Conservation (phyloP, 2,888 invertebrate genomes). For the Stenoptilia bipunctidactyla region DNA sequence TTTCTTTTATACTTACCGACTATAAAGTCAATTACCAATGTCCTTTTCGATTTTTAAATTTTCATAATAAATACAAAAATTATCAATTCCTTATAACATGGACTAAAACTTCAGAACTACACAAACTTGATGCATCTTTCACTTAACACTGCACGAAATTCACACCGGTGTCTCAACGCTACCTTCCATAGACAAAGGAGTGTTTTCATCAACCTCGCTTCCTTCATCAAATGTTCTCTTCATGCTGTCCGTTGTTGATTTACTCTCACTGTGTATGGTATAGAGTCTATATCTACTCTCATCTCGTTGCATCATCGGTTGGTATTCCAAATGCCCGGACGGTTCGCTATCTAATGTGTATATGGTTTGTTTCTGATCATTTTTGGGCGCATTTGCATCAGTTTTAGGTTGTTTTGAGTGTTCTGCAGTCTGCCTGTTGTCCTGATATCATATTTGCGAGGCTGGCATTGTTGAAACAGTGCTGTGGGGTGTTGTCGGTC, state of each 20-base stretch:
- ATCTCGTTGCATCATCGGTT: background rate
- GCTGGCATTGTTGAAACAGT: conserved; percentile 91
- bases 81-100: too few relatives aligned
- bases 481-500: conserved; percentile 92
- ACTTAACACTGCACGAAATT: too few relatives aligned
- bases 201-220: conserved; percentile 16
- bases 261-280: background rate
- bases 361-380: conserved; percentile 5
- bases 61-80: too few relatives aligned
- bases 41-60: too few relatives aligned
- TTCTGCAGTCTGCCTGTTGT: conserved; percentile 12
- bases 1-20: too few relatives aligned
- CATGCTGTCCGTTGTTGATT: conserved; percentile 9
- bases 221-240: conserved; percentile 1
- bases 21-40: too few relatives aligned
- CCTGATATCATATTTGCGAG: conserved; percentile 63
- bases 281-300: background rate
- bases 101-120: too few relatives aligned
- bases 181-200: conserved; percentile 19
- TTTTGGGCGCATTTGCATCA: background rate
- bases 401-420: background rate
- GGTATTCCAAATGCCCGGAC: background rate
- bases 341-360: background rate
- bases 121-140: too few relatives aligned
- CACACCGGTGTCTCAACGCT: conserved; percentile 34